These are phyloP conservation scores for Cephus rjabovi DNA, from an alignment of 2,888 invertebrate species.

Conservation along the genomic window DNA sequence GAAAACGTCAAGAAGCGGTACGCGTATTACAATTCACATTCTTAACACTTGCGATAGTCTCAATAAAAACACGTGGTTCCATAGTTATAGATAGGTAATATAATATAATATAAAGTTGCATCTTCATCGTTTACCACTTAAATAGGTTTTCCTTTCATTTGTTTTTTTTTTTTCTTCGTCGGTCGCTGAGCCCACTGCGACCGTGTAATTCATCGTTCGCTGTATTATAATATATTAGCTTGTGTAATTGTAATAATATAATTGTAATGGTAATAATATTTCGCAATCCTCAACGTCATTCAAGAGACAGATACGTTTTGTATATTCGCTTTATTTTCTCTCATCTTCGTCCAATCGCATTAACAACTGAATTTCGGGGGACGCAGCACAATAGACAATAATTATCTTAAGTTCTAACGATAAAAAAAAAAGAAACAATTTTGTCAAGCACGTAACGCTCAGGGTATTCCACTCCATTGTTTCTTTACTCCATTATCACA, in stretches of 20 bases:
- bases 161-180: conserved; percentile 25
- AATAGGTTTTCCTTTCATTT: conserved; percentile 34
- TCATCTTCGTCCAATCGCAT: conserved; percentile 33
- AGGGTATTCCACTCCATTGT: conserved; percentile 4
- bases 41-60: conserved; percentile 53
- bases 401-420: conserved; percentile 55
- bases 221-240: conserved; percentile 39
- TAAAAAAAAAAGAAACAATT: conserved; percentile 52
- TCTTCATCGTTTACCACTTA: conserved; percentile 42
- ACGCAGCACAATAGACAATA: conserved; percentile 51
- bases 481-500: conserved; percentile 5
- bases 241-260: conserved; percentile 58
- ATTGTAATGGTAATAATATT: conserved; percentile 55
- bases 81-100: conserved; percentile 56
- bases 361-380: conserved; percentile 55
- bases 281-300: conserved; percentile 57
- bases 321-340: conserved; percentile 42
- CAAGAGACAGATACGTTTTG: conserved; percentile 51
- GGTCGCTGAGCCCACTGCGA: conserved; percentile 19
- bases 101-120: conserved; percentile 60
- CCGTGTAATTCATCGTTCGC: conserved; percentile 12
- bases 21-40: conserved; percentile 64
- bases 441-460: conserved; percentile 34
- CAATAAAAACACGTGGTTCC: conserved; percentile 60
- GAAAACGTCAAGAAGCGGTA: conserved; percentile 67